Evolutionary conservation across 2,113 vertebrate genomes (phyloP), one percentile per base, ranked within the genome.

Genomic region (Pterophyllum scalare): DNA sequence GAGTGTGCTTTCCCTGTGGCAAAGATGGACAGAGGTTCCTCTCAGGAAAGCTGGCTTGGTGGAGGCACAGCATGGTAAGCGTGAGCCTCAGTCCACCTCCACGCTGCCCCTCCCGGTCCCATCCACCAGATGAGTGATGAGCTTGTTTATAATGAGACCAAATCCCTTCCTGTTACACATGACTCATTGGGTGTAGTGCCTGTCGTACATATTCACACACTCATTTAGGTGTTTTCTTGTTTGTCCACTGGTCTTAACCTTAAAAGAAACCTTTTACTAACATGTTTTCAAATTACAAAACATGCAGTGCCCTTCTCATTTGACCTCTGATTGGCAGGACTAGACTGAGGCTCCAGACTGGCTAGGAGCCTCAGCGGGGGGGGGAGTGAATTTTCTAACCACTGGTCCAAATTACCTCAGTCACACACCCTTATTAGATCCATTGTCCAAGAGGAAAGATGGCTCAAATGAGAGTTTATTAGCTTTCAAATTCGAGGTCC

Each of bases 171-270:
- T 90, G 91, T 85, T 90, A 87, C 49, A 24, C 79, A 87, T 92
- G 91, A 94, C 85, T 95, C 90, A 93, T 26, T 65, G 92, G 85
- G 90, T 84, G 89, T 84, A 84, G 80, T 88, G 88, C 89, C 82
- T 80, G 59, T 80, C 75, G 65, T 82, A 64, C 46, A 22, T 79
- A 59, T 79, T 87, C 84, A 75, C 80, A 86, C 79, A 49, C 40
- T 77, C 11, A 15, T 58, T 72, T 57, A 87, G 79, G 82, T 89
- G 49, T 87, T 77, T 90, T 74, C 61, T 38, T 84, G 52, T 81
- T 82, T 83, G 52, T 67, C 24, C 65, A 10, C 11, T 77, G 77
- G 28, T 33, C 64, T 77, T 72, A 49, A 12, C 40, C 35, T 72
- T 43, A 64, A 64, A 6, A 11, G 28, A 52, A 26, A 3, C 3